Percentiles rank a stretch among this genome's conserved stretches.
These are phyloP conservation scores for Allophyes oxyacanthae DNA, from an alignment of 2,888 invertebrate species.

Conservation along the genomic window DNA sequence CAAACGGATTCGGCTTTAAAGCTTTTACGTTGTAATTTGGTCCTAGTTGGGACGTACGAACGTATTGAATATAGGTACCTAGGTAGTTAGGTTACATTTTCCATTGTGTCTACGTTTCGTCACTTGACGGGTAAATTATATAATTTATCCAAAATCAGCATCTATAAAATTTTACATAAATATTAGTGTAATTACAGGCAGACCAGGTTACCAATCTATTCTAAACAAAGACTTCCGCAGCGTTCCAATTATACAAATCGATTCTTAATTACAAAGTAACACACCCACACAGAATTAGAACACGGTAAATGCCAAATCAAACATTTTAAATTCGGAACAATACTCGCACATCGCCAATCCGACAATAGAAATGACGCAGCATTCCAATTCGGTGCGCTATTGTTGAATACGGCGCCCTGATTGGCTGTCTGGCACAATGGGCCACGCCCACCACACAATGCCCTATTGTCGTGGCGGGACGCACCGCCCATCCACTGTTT, in stretches of 20 bases:
- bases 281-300: conserved; percentile 50
- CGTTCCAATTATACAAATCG: not conserved
- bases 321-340: conserved; percentile 70
- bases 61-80: no score
- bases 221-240: not conserved
- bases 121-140: no score
- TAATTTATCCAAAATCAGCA: no score
- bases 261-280: conserved; percentile 1
- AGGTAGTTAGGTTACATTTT: no score
- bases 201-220: no score
- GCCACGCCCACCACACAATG: conserved; percentile 86
- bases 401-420: conserved; percentile 78
- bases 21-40: no score
- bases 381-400: conserved; percentile 88
- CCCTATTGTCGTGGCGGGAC: conserved; percentile 81
- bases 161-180: no score
- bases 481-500: conserved; percentile 74
- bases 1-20: no score
- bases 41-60: no score
- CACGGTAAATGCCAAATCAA: conserved; percentile 56
- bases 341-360: conserved; percentile 77
- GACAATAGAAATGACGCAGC: conserved; percentile 82
- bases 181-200: no score
- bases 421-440: conserved; percentile 85
- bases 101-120: no score